phyloP scores from a whole-genome alignment of 2,113 vertebrate species.

The Callithrix jacchus region DNA sequence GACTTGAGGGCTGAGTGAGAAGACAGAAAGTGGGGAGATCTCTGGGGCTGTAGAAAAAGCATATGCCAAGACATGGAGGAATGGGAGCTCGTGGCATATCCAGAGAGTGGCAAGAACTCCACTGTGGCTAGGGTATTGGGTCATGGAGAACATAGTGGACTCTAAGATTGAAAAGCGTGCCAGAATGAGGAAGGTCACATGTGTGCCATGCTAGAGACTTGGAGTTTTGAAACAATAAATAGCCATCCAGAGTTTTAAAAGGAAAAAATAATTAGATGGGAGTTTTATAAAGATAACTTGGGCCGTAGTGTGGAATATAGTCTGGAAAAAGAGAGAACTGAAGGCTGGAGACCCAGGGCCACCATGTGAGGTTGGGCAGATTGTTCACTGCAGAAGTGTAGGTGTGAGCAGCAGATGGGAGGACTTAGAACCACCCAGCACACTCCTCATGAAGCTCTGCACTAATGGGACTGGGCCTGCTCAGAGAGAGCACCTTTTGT shows the following conservation, averaged over 20 bases:
- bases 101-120: neutral
- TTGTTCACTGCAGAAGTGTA: neutral
- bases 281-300: neutral
- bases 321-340: neutral
- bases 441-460: neutral
- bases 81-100: neutral
- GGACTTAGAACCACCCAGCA: neutral
- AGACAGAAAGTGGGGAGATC: neutral
- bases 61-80: neutral
- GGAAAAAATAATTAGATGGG: neutral
- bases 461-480: neutral
- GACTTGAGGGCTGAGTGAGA: neutral
- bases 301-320: neutral
- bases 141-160: neutral
- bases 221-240: neutral
- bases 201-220: neutral
- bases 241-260: neutral
- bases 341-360: neutral
- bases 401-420: neutral
- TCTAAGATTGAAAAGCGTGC: neutral
- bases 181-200: neutral
- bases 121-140: rapidly evolving
- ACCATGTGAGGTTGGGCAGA: too few relatives aligned
- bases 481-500: neutral
- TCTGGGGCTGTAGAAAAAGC: neutral